A percentile compares a stretch with the other conserved stretches of the same genome.
phyloP scores from a whole-genome alignment of 2,113 vertebrate species.

The Myotis yumanensis region DNA sequence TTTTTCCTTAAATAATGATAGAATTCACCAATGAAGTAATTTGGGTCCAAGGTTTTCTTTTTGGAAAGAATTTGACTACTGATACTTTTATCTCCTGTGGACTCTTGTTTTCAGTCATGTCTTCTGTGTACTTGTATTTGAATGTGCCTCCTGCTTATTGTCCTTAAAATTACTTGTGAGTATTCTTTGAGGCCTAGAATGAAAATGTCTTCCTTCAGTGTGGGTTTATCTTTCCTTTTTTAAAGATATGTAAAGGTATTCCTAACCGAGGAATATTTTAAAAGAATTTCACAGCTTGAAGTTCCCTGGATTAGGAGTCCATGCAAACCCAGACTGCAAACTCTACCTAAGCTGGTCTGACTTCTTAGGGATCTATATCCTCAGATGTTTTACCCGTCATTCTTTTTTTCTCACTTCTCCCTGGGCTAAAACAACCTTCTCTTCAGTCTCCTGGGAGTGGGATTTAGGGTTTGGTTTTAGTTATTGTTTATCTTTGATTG shows the following conservation, averaged over 20 bases:
- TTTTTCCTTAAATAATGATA: neutral
- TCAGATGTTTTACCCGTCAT: neutral
- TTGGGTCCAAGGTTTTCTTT: neutral
- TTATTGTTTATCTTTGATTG: neutral
- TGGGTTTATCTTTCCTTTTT: neutral
- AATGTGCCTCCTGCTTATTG: neutral
- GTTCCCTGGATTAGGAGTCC: neutral
- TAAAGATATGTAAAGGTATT: neutral
- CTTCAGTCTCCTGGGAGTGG: neutral
- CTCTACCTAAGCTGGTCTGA: neutral
- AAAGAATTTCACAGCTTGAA: conserved; percentile 21
- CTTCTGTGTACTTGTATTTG: neutral
- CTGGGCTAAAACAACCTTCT: neutral
- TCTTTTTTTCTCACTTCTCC: neutral
- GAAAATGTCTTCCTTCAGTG: neutral
- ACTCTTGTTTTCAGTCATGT: neutral
- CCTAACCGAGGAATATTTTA: neutral
- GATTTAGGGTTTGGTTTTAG: neutral
- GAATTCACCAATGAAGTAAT: neutral
- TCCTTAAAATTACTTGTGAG: neutral
- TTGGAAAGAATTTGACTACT: neutral
- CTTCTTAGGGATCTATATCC: neutral
- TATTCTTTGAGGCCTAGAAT: neutral
- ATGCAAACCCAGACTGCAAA: neutral
- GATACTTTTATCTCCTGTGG: neutral